Percentiles rank a stretch among this genome's conserved stretches.
phyloP scores from a whole-genome alignment of 37 sponge, comb jelly and placozoan species.

The Spongilla lacustris region DNA sequence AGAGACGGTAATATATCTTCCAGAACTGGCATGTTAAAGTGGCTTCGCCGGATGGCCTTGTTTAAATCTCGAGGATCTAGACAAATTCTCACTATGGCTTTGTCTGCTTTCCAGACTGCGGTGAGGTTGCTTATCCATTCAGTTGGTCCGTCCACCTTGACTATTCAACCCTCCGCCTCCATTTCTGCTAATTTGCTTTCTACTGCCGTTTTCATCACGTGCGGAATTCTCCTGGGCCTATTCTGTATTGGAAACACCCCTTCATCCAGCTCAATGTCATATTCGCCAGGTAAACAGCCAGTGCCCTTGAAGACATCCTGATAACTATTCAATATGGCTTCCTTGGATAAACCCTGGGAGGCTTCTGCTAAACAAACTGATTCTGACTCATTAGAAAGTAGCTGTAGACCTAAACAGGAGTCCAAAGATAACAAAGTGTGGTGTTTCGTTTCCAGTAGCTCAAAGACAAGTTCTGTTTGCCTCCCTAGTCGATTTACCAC shows the following conservation, averaged over 20 bases:
- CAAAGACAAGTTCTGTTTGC: not conserved
- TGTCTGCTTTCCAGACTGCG: constrained; percentile 18
- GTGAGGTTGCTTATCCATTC: constrained; percentile 46
- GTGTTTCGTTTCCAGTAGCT: constrained; percentile 1
- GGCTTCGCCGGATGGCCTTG: constrained; percentile 31
- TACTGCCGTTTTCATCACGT: constrained; percentile 3
- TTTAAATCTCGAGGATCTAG: constrained; percentile 59
- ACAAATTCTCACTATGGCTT: constrained; percentile 42
- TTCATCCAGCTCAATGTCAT: constrained; percentile 15
- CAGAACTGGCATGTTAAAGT: constrained; percentile 24
- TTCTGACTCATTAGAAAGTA: not conserved
- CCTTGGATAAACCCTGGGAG: not conserved
- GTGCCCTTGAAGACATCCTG: constrained; percentile 10
- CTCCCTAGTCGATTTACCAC: too few species aligned
- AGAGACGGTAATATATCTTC: constrained; percentile 31
- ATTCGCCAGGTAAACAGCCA: constrained; percentile 9
- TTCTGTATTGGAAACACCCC: constrained; percentile 19
- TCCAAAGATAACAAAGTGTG: constrained; percentile 12
- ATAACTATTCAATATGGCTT: not conserved
- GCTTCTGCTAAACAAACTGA: constrained; percentile 9
- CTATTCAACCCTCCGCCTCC: constrained; percentile 16
- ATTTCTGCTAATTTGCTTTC: constrained; percentile 8
- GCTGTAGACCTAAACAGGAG: not conserved
- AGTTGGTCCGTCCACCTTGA: constrained; percentile 47
- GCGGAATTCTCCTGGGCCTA: constrained; percentile 19